Evolutionary conservation across 2,888 invertebrate species (phyloP).

Genomic region (Dascillus cervinus): DNA sequence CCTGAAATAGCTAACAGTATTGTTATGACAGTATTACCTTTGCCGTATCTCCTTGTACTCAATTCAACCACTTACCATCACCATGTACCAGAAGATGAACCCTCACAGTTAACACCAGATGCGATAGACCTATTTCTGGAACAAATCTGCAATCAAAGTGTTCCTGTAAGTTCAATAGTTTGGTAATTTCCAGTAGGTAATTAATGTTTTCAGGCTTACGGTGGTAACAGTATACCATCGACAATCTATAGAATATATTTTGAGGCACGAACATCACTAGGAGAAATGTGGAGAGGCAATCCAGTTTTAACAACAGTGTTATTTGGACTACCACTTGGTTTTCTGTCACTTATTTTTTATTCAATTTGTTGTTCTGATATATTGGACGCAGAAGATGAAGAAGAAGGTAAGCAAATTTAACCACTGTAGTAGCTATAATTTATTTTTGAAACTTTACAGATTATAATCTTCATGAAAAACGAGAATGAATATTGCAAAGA

Average conservation of each 20-base stretch:
- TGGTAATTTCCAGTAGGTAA: not conserved
- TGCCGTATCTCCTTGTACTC: conserved; percentile 83
- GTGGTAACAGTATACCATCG: conserved; percentile 74
- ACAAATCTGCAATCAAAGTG: conserved; percentile 68
- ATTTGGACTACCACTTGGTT: conserved; percentile 89
- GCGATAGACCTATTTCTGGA: conserved; percentile 69
- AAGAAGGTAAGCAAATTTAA: conserved; percentile 45
- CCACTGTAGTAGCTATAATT: not conserved
- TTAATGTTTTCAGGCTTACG: conserved; percentile 57
- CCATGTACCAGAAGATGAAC: conserved; percentile 81
- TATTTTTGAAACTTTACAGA: too few species aligned
- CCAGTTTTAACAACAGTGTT: conserved; percentile 88
- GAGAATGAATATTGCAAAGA: too few species aligned
- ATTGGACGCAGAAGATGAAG: conserved; percentile 82
- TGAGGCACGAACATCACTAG: conserved; percentile 71
- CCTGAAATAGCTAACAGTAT: conserved; percentile 89
- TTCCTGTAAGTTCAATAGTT: conserved; percentile 53
- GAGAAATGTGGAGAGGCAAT: conserved; percentile 87
- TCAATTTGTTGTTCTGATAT: conserved; percentile 96
- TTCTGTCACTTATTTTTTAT: conserved; percentile 89
- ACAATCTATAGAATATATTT: conserved; percentile 73
- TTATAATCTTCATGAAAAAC: too few species aligned
- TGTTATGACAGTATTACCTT: conserved; percentile 75
- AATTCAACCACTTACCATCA: conserved; percentile 90
- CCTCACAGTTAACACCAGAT: conserved; percentile 71